Evolutionary conservation across 2,113 vertebrate genomes (phyloP).

Genomic region (Saimiri boliviensis): DNA sequence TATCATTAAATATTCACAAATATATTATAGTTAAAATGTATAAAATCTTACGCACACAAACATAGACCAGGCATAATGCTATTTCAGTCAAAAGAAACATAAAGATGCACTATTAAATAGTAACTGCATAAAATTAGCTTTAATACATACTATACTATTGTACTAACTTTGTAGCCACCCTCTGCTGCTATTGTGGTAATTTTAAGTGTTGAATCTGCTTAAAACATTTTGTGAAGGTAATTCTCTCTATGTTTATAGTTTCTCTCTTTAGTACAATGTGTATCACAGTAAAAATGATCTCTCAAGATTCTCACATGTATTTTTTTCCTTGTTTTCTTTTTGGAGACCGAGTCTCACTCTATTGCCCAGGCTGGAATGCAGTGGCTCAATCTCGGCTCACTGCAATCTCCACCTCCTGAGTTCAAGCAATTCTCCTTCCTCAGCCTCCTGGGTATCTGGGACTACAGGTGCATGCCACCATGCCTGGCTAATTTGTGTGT

Average conservation of each 20-base stretch:
- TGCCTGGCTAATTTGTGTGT: too few species aligned
- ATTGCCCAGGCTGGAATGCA: too few species aligned
- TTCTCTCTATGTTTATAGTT: not conserved
- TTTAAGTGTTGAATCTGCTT: not conserved
- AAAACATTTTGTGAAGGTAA: not conserved
- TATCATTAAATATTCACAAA: not conserved
- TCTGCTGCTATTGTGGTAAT: not conserved
- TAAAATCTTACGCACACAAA: not conserved
- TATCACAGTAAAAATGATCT: not conserved
- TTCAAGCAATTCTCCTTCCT: too few species aligned
- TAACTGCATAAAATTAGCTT: not conserved
- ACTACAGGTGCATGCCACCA: too few species aligned
- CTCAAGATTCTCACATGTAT: not conserved
- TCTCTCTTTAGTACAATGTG: not conserved
- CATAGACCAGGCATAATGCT: too few species aligned
- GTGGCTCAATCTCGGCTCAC: too few species aligned
- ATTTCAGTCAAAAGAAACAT: not conserved
- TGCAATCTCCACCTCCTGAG: too few species aligned
- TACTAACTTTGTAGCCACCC: not conserved
- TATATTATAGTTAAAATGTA: not conserved
- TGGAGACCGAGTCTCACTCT: too few species aligned
- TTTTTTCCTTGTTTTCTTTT: too few species aligned
- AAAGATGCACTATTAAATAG: not conserved
- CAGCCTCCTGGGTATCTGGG: too few species aligned
- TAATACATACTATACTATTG: not conserved